phyloP scores from a whole-genome alignment of 2,888 invertebrate genomes.

The Thereva nobilitata region DNA sequence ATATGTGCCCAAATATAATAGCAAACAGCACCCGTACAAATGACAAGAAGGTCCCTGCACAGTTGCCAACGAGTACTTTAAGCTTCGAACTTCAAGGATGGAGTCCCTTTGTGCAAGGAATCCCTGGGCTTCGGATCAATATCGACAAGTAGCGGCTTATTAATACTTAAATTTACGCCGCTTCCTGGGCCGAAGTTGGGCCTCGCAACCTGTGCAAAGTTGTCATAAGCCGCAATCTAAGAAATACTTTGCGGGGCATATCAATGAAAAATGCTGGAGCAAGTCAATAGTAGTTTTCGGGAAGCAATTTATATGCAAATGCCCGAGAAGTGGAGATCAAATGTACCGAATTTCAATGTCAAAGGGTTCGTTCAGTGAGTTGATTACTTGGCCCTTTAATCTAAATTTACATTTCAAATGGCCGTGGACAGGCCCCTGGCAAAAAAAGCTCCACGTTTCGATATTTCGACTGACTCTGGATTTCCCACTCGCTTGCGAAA shows the following conservation, averaged over 20 bases:
- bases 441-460: constrained; percentile 23
- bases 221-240: too few species aligned
- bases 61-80: too few species aligned
- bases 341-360: constrained; percentile 33
- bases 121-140: too few species aligned
- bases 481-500: not conserved
- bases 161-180: too few species aligned
- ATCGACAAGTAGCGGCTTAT: too few species aligned
- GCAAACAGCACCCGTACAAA: too few species aligned
- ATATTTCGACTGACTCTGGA: constrained; percentile 25
- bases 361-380: constrained; percentile 33
- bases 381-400: constrained; percentile 32
- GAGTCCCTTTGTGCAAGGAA: too few species aligned
- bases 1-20: too few species aligned
- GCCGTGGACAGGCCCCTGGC: constrained; percentile 17
- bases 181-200: too few species aligned
- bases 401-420: constrained; percentile 36
- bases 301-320: constrained; percentile 37
- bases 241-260: constrained; percentile 5
- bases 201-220: too few species aligned
- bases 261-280: constrained; percentile 22
- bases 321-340: constrained; percentile 30
- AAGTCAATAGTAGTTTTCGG: constrained; percentile 28
- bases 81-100: too few species aligned
- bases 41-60: too few species aligned